Base-by-base conservation (phyloP, 2,888 invertebrate species). In the Melipona bicolor region DNA sequence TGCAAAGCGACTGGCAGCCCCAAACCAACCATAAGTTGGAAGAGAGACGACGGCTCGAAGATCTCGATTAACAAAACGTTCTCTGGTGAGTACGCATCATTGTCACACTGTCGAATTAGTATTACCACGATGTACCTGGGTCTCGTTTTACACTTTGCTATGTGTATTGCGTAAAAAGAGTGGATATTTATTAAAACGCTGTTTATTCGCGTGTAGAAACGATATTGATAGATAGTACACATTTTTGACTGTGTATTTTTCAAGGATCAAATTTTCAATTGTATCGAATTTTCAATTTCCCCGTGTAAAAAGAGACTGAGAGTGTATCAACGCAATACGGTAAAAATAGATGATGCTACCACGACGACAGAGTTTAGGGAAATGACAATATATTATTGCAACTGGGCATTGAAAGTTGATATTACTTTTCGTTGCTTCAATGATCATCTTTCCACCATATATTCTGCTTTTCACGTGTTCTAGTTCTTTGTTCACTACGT, bases 1-100 rank as follows among this genome's bases (percentile, higher is more conserved):
- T 98, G 98, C 95, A 97, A 97, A 95, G 98, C 98, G 92, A 97
- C 97, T 94, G 98, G 98, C 93, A 98, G 97, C 93, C 98, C 98
- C 87, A 96, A 97, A 94, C 98, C 98, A 88, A 97, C 96, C 94
- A 98, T 98, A 95, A 97, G 97, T 95, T 98, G 98, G 98, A 97
- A 97, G 95, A 96, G 98, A 92, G 98, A 98, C 95, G 98, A 98
- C 95, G 97, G 97, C 95, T 96, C 97, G 92, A 97, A 97, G 96
- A 98, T 98, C 95, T 96, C 97, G 94, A 97, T 98, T 95, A 98
- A 97, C 95, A 97, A 97, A 95, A 97, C 97, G 91, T 96, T 96
- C 91, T 96, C 97, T 94, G 97, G 98, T 98, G 93, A 95, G 95
- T 94, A 15, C 15, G 24, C 32, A 3, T 19, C 15, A 19, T 59